These are phyloP conservation scores for Meteorus sp. DNA, from an alignment of 1,140 invertebrate genomes.

Conservation along the genomic window DNA sequence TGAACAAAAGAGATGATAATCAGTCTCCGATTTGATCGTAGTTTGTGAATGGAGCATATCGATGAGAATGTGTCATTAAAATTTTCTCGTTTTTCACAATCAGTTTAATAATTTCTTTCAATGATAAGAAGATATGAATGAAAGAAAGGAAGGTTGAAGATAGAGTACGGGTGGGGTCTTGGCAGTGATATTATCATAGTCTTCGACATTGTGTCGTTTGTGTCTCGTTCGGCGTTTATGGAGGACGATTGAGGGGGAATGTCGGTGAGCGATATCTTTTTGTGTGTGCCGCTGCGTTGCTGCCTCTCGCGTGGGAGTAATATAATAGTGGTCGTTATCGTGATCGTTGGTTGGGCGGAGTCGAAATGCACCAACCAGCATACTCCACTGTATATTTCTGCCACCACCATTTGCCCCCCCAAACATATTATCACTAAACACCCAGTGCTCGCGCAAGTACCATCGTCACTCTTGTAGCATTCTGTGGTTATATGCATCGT, in stretches of 20 bases:
- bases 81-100: neutral
- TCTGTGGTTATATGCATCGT: slow-evolving; percentile 20
- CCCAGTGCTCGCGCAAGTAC: slow-evolving; percentile 4
- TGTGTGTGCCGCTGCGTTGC: slow-evolving; percentile 4
- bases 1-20: slow-evolving; percentile 27
- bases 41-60: no score
- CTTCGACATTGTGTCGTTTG: no score
- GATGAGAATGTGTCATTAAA: no score
- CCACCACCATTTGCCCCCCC: slow-evolving; percentile 39
- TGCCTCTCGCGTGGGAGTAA: slow-evolving; percentile 44
- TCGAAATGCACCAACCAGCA: slow-evolving; percentile 49
- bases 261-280: no score
- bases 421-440: slow-evolving; percentile 40
- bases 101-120: no score
- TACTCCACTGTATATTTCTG: slow-evolving; percentile 44
- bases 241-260: no score
- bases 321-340: slow-evolving; percentile 50
- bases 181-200: no score
- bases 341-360: slow-evolving; percentile 47
- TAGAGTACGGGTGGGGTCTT: no score
- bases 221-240: no score
- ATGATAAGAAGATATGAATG: no score
- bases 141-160: no score
- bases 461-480: slow-evolving; percentile 16
- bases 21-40: slow-evolving; percentile 33